A percentile compares a stretch with the other conserved stretches of the same genome.
These are phyloP conservation scores for Osmerus eperlanus DNA, from an alignment of 2,113 vertebrate species.

Conservation along the genomic window DNA sequence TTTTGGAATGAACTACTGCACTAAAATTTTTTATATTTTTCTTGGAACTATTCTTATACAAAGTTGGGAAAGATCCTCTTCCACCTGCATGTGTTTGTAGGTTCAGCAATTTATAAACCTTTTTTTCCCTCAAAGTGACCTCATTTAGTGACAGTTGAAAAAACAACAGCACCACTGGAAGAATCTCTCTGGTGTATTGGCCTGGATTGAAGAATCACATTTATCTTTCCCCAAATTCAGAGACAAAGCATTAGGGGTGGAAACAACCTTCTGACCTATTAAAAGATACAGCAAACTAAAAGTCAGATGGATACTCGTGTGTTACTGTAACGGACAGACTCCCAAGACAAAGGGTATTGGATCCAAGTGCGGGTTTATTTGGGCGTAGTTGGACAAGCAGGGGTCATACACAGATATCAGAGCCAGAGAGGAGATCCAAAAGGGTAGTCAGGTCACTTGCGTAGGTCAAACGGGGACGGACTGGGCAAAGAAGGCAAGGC, in stretches of 20 bases:
- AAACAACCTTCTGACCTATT: not conserved
- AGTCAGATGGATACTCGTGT: too few relatives aligned
- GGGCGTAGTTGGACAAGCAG: too few relatives aligned
- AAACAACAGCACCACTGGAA: conserved; percentile 36
- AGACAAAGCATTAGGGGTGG: not conserved
- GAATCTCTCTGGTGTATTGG: conserved; percentile 38
- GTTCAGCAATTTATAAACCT: not conserved
- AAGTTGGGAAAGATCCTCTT: not conserved
- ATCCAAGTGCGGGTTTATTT: too few relatives aligned
- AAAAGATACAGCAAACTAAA: not conserved
- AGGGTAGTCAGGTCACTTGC: too few relatives aligned
- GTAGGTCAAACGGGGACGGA: too few relatives aligned
- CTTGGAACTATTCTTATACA: not conserved
- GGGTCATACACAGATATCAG: too few relatives aligned
- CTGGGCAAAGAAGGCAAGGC: too few relatives aligned
- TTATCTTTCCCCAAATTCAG: conserved; percentile 55
- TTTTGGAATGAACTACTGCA: too few relatives aligned
- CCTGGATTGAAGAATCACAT: conserved; percentile 58
- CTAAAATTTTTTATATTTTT: too few relatives aligned
- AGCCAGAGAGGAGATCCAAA: too few relatives aligned
- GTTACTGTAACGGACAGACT: too few relatives aligned
- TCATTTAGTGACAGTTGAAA: conserved; percentile 47
- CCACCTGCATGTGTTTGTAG: conserved; percentile 11
- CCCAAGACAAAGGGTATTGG: too few relatives aligned
- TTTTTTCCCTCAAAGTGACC: conserved; percentile 35